Conservation (phyloP, 2,888 invertebrate species). For the Limnephilus lunatus region DNA sequence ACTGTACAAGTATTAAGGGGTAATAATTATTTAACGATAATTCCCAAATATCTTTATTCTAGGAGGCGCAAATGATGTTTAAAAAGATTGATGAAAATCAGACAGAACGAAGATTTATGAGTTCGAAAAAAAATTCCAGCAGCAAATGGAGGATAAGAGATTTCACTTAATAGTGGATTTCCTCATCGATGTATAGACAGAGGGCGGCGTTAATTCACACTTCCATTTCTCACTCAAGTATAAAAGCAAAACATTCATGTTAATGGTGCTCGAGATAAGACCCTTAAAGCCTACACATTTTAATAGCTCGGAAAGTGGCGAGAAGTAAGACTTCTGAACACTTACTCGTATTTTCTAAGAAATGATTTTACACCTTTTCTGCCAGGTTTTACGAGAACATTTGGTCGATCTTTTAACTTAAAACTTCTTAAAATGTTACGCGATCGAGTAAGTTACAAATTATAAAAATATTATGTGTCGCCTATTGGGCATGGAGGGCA, state of each 20-base stretch:
- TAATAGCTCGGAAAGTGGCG: background rate
- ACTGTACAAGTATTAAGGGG: background rate
- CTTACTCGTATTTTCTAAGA: background rate
- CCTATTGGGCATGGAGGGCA: too few species aligned
- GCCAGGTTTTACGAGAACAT: background rate
- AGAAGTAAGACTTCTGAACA: background rate
- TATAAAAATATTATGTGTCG: too few species aligned
- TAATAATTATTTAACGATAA: background rate
- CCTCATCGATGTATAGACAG: background rate
- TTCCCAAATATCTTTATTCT: background rate
- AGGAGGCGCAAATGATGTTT: background rate
- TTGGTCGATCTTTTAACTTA: background rate
- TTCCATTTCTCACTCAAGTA: background rate
- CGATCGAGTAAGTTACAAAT: background rate
- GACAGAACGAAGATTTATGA: background rate
- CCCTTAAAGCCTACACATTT: background rate
- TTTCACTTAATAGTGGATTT: background rate
- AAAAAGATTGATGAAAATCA: background rate
- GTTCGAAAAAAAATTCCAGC: background rate
- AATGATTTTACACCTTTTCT: background rate
- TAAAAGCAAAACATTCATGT: background rate
- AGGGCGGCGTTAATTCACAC: background rate
- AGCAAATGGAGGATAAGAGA: background rate
- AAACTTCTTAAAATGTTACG: background rate
- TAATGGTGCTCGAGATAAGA: background rate